Evolutionary conservation across 2,113 vertebrate species (phyloP).

Genomic region (Aspiorhynchus laticeps): DNA sequence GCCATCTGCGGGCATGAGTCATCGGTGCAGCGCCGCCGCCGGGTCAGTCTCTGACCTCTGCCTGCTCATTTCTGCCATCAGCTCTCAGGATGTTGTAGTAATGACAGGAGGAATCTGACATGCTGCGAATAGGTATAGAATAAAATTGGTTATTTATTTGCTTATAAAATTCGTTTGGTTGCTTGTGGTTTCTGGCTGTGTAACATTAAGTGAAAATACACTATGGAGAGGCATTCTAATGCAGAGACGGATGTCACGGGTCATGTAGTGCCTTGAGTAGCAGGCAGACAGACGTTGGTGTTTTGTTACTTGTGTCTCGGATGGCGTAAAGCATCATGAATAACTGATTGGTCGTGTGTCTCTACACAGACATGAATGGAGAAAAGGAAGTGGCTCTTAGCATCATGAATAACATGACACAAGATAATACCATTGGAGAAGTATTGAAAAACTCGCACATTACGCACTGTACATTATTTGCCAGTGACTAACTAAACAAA

Average conservation of each 20-base stretch:
- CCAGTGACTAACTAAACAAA: neutral
- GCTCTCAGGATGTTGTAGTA: neutral
- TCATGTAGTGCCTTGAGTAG: constrained; percentile 8
- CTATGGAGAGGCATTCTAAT: neutral
- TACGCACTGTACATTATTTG: neutral
- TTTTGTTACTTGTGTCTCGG: constrained; percentile 52
- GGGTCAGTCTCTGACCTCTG: constrained; percentile 33
- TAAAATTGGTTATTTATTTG: neutral
- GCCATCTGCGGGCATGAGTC: constrained; percentile 34
- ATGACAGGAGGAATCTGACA: neutral
- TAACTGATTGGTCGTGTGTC: constrained; percentile 62
- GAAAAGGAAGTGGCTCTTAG: neutral
- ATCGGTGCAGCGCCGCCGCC: neutral
- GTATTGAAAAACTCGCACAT: neutral
- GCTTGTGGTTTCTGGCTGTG: neutral
- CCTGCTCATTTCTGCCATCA: neutral
- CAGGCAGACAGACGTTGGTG: constrained; percentile 27
- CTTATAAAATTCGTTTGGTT: neutral
- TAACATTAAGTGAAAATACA: neutral
- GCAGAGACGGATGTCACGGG: neutral
- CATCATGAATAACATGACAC: neutral
- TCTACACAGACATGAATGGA: constrained; percentile 43
- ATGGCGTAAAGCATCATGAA: constrained; percentile 50
- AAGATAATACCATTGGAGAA: neutral
- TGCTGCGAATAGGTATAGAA: neutral